phyloP scores from a whole-genome alignment of 2,888 invertebrate genomes.

The Brenthis daphne region DNA sequence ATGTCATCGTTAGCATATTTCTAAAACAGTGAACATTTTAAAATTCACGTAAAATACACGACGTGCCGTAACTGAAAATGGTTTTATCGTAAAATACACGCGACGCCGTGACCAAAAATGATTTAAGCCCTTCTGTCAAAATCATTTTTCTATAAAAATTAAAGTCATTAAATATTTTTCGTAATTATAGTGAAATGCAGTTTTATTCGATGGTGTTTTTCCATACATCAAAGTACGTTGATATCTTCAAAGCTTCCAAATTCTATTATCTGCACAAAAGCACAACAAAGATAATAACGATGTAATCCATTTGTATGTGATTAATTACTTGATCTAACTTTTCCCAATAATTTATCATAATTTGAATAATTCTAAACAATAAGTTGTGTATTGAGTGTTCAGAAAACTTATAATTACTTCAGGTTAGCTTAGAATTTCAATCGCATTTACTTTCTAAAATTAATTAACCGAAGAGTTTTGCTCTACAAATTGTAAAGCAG shows the following conservation, averaged over 20 bases:
- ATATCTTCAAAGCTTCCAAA: too few species aligned
- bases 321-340: conserved; percentile 19
- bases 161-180: too few species aligned
- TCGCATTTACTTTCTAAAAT: conserved; percentile 27
- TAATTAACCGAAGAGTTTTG: conserved; percentile 22
- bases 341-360: conserved; percentile 24
- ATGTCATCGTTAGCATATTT: conserved; percentile 18
- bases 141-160: too few species aligned
- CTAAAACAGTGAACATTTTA: conserved; percentile 7
- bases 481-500: conserved; percentile 10
- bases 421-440: conserved; percentile 27
- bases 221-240: too few species aligned
- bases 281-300: neutral
- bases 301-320: conserved; percentile 4
- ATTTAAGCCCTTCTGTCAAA: neutral
- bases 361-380: conserved; percentile 30
- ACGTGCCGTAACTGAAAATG: too few species aligned
- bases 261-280: neutral
- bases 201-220: too few species aligned
- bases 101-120: neutral
- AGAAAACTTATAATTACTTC: conserved; percentile 36
- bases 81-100: too few species aligned
- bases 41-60: neutral
- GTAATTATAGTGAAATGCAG: too few species aligned
- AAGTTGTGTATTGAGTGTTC: conserved; percentile 24